These are phyloP conservation scores for Rhagonycha lutea DNA, from an alignment of 2,888 invertebrate species.

Conservation along the genomic window DNA sequence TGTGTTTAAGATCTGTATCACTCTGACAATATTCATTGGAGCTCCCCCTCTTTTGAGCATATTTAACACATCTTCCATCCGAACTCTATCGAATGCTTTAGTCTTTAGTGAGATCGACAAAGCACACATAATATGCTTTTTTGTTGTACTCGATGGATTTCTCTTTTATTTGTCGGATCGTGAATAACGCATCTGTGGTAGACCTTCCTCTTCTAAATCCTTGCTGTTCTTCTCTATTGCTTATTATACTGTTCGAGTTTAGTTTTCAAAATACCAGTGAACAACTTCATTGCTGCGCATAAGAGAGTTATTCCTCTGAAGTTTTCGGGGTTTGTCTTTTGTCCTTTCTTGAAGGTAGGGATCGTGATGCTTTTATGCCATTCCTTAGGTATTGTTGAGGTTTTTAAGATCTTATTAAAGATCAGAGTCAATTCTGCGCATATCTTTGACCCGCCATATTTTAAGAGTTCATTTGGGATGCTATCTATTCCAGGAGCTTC, in stretches of 20 bases:
- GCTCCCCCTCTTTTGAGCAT: too few relatives aligned
- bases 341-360: not conserved
- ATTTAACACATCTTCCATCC: too few relatives aligned
- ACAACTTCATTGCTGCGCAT: conserved; percentile 15
- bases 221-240: conserved; percentile 20
- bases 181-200: too few relatives aligned
- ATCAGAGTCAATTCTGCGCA: conserved; percentile 14
- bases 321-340: conserved; percentile 22
- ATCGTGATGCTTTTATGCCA: conserved; percentile 25
- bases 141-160: too few relatives aligned
- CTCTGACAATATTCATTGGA: too few relatives aligned
- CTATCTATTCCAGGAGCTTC: conserved; percentile 17
- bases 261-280: conserved; percentile 13
- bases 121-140: conserved; percentile 7
- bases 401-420: conserved; percentile 22
- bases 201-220: not conserved
- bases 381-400: conserved; percentile 5
- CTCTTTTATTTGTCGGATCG: too few relatives aligned
- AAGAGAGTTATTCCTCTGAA: conserved; percentile 29
- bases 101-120: conserved; percentile 16
- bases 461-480: conserved; percentile 18
- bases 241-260: not conserved
- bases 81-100: conserved; percentile 10
- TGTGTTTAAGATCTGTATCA: not conserved
- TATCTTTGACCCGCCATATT: conserved; percentile 17